These are phyloP conservation scores for Phasia obesa DNA, from an alignment of 2,888 invertebrate genomes.

Conservation along the genomic window DNA sequence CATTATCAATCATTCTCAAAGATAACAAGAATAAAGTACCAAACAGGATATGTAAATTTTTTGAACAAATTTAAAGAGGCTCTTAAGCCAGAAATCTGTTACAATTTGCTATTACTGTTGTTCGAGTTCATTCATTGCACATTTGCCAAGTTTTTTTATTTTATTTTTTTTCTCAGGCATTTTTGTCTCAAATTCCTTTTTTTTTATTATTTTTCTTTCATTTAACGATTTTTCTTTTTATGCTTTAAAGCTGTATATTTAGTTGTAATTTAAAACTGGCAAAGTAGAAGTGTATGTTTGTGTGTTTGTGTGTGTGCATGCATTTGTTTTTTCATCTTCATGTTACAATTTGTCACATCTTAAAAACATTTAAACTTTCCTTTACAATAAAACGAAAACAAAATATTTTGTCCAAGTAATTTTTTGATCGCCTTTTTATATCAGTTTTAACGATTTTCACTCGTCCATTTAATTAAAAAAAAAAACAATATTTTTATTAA, in stretches of 20 bases:
- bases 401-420: constrained; percentile 62
- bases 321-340: constrained; percentile 26
- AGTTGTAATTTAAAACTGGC: constrained; percentile 12
- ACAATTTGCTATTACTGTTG: constrained; percentile 40
- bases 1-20: constrained; percentile 46
- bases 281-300: not conserved
- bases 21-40: constrained; percentile 4
- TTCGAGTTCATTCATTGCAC: constrained; percentile 3
- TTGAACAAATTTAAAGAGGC: constrained; percentile 15
- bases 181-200: constrained; percentile 40
- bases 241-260: constrained; percentile 5
- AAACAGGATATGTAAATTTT: constrained; percentile 62
- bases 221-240: constrained; percentile 52
- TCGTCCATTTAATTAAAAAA: constrained; percentile 29
- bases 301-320: not conserved
- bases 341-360: constrained; percentile 62
- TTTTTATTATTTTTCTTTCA: not conserved
- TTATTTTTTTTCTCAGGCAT: constrained; percentile 40
- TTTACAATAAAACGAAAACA: constrained; percentile 56
- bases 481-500: not conserved
- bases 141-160: constrained; percentile 5
- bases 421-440: constrained; percentile 25
- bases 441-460: constrained; percentile 56
- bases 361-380: constrained; percentile 61
- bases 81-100: constrained; percentile 3